Percentiles rank a stretch among this genome's conserved stretches.
Evolutionary conservation across 2,888 invertebrate genomes (phyloP).

Genomic region (Platycheirus rosarum): DNA sequence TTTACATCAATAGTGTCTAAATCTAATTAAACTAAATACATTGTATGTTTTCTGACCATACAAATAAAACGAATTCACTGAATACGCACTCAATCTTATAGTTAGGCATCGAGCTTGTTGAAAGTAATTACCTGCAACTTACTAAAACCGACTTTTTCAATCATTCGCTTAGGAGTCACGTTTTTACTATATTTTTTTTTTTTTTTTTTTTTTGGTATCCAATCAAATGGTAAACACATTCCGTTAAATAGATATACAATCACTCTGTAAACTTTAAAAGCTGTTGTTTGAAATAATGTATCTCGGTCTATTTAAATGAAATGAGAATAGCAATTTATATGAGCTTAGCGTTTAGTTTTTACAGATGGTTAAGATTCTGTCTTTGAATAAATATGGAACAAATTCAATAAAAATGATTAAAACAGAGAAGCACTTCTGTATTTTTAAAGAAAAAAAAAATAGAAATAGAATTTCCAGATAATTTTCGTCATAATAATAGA

Average conservation of each 20-base stretch:
- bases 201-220: not conserved
- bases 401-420: not conserved
- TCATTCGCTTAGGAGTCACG: conserved; percentile 27
- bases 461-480: too few species aligned
- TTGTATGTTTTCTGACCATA: conserved; percentile 17
- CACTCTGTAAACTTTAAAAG: conserved; percentile 34
- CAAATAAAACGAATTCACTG: conserved; percentile 40
- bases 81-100: not conserved
- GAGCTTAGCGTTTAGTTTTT: not conserved
- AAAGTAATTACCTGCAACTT: conserved; percentile 3
- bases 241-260: conserved; percentile 48
- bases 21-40: not conserved
- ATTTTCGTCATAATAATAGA: too few species aligned
- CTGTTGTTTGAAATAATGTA: conserved; percentile 42
- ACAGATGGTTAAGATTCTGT: not conserved
- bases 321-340: conserved; percentile 10
- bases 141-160: conserved; percentile 22
- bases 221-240: conserved; percentile 26
- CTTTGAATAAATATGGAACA: not conserved
- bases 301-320: conserved; percentile 24
- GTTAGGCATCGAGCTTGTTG: conserved; percentile 1
- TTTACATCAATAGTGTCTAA: not conserved
- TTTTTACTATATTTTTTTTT: conserved; percentile 27
- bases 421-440: not conserved
- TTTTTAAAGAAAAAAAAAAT: too few species aligned